These are phyloP conservation scores for Falco concolor DNA, from an alignment of 2,797 vertebrate species.

Conservation along the genomic window DNA sequence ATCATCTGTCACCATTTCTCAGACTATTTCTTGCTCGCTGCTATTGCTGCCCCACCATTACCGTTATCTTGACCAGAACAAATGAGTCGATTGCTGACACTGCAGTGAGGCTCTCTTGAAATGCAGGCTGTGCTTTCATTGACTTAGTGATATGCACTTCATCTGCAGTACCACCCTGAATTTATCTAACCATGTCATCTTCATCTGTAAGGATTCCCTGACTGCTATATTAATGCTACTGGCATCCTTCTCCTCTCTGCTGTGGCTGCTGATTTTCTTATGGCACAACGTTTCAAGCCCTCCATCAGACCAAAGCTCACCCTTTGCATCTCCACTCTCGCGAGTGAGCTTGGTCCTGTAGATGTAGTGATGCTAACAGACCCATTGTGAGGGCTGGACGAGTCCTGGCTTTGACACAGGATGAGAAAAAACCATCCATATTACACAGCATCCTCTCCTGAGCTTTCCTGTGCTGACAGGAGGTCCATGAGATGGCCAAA, in stretches of 20 bases:
- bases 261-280: background rate
- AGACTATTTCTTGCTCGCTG: background rate
- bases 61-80: background rate
- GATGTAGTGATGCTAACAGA: background rate
- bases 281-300: background rate
- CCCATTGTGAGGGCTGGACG: background rate
- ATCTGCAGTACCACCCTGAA: background rate
- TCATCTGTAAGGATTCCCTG: background rate
- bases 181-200: background rate
- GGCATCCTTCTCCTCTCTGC: background rate
- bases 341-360: fast-evolving
- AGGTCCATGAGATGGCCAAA: background rate
- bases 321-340: background rate
- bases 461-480: background rate
- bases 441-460: background rate
- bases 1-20: background rate
- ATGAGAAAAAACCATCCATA: background rate
- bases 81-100: background rate
- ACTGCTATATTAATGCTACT: fast-evolving
- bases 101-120: background rate
- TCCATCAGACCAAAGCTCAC: background rate
- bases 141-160: background rate
- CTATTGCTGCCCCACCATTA: background rate
- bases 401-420: background rate
- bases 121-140: background rate